Evolutionary conservation across 2,113 vertebrate genomes (phyloP).

Genomic region (Rallus limicola): DNA sequence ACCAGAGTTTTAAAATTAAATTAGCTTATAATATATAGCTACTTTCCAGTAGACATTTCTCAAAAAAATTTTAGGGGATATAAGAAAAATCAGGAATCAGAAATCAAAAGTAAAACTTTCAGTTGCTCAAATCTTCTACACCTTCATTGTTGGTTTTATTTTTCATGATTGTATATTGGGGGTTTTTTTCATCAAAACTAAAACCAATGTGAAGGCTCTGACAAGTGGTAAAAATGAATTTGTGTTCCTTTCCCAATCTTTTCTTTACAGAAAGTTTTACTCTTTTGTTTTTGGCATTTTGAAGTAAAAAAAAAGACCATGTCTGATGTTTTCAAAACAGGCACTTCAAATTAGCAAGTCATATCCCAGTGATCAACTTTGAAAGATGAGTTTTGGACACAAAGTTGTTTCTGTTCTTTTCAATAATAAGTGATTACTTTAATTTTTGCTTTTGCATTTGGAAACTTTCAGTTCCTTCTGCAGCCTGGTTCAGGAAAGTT

Average conservation of each 20-base stretch:
- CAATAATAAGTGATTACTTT: not conserved
- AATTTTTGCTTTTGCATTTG: not conserved
- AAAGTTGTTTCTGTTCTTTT: not conserved
- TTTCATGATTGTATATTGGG: accelerated
- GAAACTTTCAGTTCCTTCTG: not conserved
- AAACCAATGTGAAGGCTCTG: not conserved
- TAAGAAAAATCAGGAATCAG: not conserved
- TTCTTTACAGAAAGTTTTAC: not conserved
- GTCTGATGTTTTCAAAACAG: not conserved
- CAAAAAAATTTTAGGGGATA: not conserved
- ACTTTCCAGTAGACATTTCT: not conserved
- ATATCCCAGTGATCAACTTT: not conserved
- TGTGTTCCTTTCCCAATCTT: accelerated
- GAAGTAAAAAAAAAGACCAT: not conserved
- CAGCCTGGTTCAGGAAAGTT: not conserved
- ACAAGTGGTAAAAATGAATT: not conserved
- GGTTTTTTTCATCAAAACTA: not conserved
- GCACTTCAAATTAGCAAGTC: not conserved
- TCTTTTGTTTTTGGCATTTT: not conserved
- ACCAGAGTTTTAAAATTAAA: conserved; percentile 20
- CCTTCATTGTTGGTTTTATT: not conserved
- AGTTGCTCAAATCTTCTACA: not conserved
- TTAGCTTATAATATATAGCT: not conserved
- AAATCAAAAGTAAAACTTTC: not conserved
- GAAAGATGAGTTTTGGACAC: not conserved